phyloP scores from a whole-genome alignment of 2,888 invertebrate species.

The Sarcophaga caerulescens region DNA sequence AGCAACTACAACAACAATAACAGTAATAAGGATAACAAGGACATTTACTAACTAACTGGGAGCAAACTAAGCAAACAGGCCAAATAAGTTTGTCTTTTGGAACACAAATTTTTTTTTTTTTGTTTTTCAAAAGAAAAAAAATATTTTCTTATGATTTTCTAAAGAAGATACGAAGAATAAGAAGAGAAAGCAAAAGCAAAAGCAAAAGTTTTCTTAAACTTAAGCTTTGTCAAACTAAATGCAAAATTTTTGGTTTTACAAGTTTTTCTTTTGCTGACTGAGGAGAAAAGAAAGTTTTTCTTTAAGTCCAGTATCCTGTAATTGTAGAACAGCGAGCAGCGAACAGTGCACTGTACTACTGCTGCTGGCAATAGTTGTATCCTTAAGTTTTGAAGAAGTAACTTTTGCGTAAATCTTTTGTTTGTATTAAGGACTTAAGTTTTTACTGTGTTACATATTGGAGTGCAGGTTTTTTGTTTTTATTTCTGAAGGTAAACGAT shows the following conservation, averaged over 20 bases:
- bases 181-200: neutral
- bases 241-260: constrained; percentile 36
- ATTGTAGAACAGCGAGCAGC: neutral
- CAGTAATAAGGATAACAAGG: neutral
- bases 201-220: constrained; percentile 32
- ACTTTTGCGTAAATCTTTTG: constrained; percentile 41
- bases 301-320: constrained; percentile 1
- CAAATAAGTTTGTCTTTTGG: constrained; percentile 41
- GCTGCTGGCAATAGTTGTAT: neutral
- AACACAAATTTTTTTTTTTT: neutral
- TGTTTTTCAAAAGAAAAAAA: neutral
- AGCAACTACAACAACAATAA: neutral
- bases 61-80: neutral
- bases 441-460: neutral
- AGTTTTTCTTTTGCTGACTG: neutral
- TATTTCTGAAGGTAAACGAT: constrained; percentile 45
- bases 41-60: neutral
- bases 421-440: constrained; percentile 4
- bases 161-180: neutral
- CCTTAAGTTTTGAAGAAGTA: constrained; percentile 14
- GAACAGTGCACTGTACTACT: no score
- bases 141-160: constrained; percentile 2
- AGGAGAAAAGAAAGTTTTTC: neutral
- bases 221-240: constrained; percentile 45
- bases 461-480: constrained; percentile 7